These are phyloP conservation scores for Apodemia duryi DNA, from an alignment of 2,888 invertebrate species.

Conservation along the genomic window DNA sequence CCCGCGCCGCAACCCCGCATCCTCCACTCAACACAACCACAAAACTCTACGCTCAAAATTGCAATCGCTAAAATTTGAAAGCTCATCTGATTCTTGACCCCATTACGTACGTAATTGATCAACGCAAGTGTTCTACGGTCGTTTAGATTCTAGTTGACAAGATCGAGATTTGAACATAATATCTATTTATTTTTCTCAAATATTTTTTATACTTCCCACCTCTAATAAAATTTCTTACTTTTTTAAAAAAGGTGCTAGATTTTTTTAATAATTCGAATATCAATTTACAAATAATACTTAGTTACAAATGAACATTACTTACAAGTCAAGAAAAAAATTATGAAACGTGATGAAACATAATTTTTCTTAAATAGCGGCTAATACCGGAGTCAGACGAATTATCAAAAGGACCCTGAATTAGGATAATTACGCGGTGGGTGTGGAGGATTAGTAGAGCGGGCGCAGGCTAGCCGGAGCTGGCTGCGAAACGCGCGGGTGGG, in stretches of 20 bases:
- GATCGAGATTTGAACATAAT: not conserved
- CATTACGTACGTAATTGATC: conserved; percentile 29
- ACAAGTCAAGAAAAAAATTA: too few relatives aligned
- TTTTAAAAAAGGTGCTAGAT: too few relatives aligned
- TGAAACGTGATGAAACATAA: too few relatives aligned
- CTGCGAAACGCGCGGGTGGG: conserved; percentile 29
- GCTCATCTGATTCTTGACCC: conserved; percentile 41
- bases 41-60: conserved; percentile 48
- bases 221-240: too few relatives aligned
- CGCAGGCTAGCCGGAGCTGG: conserved; percentile 29
- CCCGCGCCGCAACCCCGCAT: conserved; percentile 49
- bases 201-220: not conserved
- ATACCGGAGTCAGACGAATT: conserved; percentile 23
- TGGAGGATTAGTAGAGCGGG: conserved; percentile 35
- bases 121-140: not conserved
- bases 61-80: conserved; percentile 46
- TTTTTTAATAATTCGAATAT: not conserved
- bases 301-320: too few relatives aligned
- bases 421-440: conserved; percentile 36
- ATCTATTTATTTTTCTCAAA: not conserved
- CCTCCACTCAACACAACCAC: conserved; percentile 53
- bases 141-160: not conserved
- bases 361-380: not conserved
- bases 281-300: too few relatives aligned
- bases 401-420: conserved; percentile 34